phyloP scores from a whole-genome alignment of 2,113 vertebrate genomes.

The Vidua chalybeata region DNA sequence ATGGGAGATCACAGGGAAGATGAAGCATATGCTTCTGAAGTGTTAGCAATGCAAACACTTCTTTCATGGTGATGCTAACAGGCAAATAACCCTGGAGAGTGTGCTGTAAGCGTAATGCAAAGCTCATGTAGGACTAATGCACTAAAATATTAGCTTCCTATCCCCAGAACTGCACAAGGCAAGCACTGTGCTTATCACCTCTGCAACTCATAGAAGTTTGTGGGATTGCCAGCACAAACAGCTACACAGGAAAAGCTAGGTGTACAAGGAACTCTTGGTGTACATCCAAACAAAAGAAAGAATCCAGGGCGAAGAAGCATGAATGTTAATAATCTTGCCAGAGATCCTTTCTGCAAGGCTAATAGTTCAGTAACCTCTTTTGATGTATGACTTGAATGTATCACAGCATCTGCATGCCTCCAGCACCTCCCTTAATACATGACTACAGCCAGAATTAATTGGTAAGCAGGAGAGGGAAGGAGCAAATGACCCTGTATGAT shows the following conservation, averaged over 20 bases:
- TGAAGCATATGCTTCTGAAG: not conserved
- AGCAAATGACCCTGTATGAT: conserved; percentile 63
- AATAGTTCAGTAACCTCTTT: conserved; percentile 73
- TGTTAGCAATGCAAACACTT: not conserved
- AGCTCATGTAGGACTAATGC: not conserved
- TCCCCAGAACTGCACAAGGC: not conserved
- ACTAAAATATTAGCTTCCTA: not conserved
- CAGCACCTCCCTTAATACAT: conserved; percentile 66
- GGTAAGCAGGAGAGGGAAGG: conserved; percentile 35
- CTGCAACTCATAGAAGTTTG: not conserved
- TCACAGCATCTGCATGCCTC: conserved; percentile 64
- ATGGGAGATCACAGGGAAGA: not conserved
- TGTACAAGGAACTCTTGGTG: conserved; percentile 36
- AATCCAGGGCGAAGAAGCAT: conserved; percentile 25
- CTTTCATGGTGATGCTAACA: not conserved
- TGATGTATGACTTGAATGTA: conserved; percentile 73
- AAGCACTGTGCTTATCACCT: not conserved
- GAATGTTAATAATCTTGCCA: conserved; percentile 67
- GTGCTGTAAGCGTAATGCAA: not conserved
- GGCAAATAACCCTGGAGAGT: not conserved
- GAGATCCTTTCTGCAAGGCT: conserved; percentile 68
- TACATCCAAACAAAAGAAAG: conserved; percentile 50
- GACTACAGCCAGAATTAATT: conserved; percentile 69
- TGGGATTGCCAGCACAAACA: conserved; percentile 41
- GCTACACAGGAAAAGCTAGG: conserved; percentile 18